Evolutionary conservation across 2,113 vertebrate species (phyloP).

Genomic region (Ophthalmolycus amberensis): DNA sequence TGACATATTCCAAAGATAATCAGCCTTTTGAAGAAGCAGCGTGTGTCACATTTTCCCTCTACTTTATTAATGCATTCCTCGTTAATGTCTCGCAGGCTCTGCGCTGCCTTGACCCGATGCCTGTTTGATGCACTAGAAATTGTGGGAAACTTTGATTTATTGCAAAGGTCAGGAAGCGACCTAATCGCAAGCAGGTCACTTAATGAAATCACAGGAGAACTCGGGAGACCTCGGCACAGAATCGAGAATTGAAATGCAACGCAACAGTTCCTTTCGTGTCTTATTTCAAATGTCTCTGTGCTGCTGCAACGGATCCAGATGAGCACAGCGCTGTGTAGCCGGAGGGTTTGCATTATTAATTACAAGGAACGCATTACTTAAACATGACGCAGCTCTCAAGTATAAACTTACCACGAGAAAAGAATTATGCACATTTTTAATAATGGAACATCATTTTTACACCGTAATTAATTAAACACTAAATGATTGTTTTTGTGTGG

Average conservation of each 20-base stretch:
- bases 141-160: conserved; percentile 21
- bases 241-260: conserved; percentile 30
- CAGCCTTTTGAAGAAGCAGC: conserved; percentile 32
- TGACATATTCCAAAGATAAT: conserved; percentile 43
- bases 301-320: conserved; percentile 11
- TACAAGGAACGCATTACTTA: conserved; percentile 36
- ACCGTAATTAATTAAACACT: background rate
- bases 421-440: conserved; percentile 30
- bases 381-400: conserved; percentile 18
- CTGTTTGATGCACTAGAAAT: conserved; percentile 8
- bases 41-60: conserved; percentile 25
- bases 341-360: conserved; percentile 49
- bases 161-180: conserved; percentile 26
- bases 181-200: background rate
- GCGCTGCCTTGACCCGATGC: conserved; percentile 16
- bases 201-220: conserved; percentile 5
- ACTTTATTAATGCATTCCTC: conserved; percentile 12
- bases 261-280: background rate
- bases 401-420: background rate
- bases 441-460: conserved; percentile 3
- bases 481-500: background rate
- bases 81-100: conserved; percentile 12
- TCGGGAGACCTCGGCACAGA: background rate
- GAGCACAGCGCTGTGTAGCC: background rate
- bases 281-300: conserved; percentile 4